Evolutionary conservation across 2,113 vertebrate species (phyloP).

Genomic region (Myodes glareolus): DNA sequence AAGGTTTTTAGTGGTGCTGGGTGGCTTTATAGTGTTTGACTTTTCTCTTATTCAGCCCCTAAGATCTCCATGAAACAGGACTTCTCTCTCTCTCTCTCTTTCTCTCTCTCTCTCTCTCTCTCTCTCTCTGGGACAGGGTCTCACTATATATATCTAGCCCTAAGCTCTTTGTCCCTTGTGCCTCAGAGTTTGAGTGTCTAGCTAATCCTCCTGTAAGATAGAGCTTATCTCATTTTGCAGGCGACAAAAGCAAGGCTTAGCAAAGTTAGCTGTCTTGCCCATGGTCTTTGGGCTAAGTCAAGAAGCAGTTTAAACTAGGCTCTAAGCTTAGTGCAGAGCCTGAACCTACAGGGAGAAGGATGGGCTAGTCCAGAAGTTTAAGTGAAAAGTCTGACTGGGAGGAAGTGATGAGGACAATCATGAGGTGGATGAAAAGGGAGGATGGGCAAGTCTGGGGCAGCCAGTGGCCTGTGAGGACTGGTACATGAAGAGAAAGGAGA

Average conservation of each 20-base stretch:
- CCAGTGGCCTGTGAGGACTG: background rate
- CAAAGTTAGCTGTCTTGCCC: background rate
- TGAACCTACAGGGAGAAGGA: background rate
- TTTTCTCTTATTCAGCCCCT: background rate
- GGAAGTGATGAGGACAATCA: background rate
- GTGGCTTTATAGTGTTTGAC: background rate
- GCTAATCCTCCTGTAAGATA: background rate
- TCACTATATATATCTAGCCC: background rate
- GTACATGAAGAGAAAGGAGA: background rate
- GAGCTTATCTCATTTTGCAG: slow-evolving; percentile 13
- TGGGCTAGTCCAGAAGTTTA: background rate
- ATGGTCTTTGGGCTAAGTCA: background rate
- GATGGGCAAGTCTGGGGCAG: background rate
- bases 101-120: background rate
- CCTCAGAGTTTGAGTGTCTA: background rate
- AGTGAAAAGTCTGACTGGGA: background rate
- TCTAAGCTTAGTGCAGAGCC: background rate
- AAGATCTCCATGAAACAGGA: background rate
- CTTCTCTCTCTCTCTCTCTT: background rate
- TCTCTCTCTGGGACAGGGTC: background rate
- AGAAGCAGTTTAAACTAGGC: background rate
- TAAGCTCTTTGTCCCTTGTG: background rate
- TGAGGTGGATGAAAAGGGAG: background rate
- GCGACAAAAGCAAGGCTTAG: background rate
- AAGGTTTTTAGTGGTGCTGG: background rate